Percentiles rank a stretch among this genome's conserved stretches.
Conservation (phyloP, 2,797 vertebrate genomes). For the Manis crassicaudata region DNA sequence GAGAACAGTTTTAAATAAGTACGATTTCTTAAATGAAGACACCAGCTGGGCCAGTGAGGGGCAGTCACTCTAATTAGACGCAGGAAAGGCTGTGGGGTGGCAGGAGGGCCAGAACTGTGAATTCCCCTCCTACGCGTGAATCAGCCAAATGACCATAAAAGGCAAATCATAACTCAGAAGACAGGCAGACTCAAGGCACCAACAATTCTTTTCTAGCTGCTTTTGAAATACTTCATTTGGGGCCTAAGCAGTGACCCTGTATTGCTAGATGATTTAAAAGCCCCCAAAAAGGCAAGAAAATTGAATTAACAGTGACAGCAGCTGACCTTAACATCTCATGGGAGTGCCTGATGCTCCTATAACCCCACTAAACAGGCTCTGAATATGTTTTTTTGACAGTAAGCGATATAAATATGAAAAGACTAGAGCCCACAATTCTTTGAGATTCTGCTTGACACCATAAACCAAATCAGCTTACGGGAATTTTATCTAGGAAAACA, state of each 20-base stretch:
- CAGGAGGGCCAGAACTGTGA: slow-evolving; percentile 73
- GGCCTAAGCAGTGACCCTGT: slow-evolving; percentile 11
- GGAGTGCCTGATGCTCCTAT: not conserved
- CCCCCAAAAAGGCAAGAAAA: not conserved
- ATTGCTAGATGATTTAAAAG: not conserved
- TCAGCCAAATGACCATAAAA: slow-evolving; percentile 77
- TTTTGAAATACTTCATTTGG: slow-evolving; percentile 58
- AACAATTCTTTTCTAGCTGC: slow-evolving; percentile 20
- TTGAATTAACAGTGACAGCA: not conserved
- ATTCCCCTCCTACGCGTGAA: slow-evolving; percentile 68
- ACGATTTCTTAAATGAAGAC: slow-evolving; percentile 71
- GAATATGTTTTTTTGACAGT: not conserved
- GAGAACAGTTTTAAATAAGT: slow-evolving; percentile 62
- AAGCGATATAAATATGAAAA: slow-evolving; percentile 30
- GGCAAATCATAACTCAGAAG: slow-evolving; percentile 66
- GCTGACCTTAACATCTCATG: not conserved
- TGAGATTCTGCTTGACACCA: not conserved
- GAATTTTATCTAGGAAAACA: slow-evolving; percentile 28
- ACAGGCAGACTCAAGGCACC: slow-evolving; percentile 51
- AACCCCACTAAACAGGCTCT: not conserved
- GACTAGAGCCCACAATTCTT: not conserved
- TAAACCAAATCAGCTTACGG: not conserved
- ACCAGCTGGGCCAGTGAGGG: slow-evolving; percentile 74
- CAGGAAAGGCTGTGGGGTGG: slow-evolving; percentile 71
- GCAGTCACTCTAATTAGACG: slow-evolving; percentile 76